These are phyloP conservation scores for Pimpla rufipes DNA, from an alignment of 2,888 invertebrate species.

Conservation along the genomic window DNA sequence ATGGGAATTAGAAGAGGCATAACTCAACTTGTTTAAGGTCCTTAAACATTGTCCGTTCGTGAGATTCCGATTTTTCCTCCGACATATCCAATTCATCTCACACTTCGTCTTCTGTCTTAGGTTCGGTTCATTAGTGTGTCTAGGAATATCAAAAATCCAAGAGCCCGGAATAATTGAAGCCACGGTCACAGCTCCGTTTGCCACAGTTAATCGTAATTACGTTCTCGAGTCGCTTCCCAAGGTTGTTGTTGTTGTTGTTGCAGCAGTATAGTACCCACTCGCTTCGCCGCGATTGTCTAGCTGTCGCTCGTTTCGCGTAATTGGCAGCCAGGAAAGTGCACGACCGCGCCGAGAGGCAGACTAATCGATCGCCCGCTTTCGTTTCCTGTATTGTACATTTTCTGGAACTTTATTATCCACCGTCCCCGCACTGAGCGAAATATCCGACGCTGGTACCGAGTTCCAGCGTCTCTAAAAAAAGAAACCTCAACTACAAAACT, in stretches of 20 bases:
- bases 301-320: slow-evolving; percentile 17
- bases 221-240: slow-evolving; percentile 53
- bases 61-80: not conserved
- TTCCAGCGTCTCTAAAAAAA: no score
- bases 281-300: not conserved
- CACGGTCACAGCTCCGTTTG: not conserved
- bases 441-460: no score
- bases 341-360: not conserved
- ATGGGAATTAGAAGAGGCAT: no score
- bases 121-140: not conserved
- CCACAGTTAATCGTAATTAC: slow-evolving; percentile 70
- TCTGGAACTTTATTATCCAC: no score
- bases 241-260: not conserved
- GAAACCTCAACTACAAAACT: no score
- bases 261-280: not conserved
- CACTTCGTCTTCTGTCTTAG: not conserved
- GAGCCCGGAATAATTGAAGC: slow-evolving; percentile 27
- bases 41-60: no score
- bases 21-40: no score
- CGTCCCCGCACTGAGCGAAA: no score
- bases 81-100: not conserved
- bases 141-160: not conserved
- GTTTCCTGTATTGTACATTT: slow-evolving; percentile 3
- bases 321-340: not conserved
- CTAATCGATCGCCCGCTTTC: slow-evolving; percentile 7